Base-by-base conservation (phyloP, 2,797 vertebrate genomes). In the Manis pentadactyla region DNA sequence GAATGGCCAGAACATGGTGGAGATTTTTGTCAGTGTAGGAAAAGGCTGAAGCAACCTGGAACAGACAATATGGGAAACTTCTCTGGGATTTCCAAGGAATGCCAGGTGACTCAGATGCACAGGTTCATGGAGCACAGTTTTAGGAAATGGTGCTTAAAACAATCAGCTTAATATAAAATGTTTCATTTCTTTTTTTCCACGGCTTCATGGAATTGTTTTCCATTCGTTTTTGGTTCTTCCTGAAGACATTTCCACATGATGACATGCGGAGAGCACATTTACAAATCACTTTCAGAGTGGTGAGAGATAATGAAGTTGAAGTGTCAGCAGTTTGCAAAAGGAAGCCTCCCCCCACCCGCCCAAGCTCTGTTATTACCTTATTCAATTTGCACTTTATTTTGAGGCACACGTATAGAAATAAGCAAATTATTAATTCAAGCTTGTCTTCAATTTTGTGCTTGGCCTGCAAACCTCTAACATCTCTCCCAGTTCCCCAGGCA, bases 401-500 rank as follows among this genome's bases (percentile, higher is more conserved):
- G 93, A 96, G 96, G 93, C 77, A 90, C 94, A 90, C 68, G 71
- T 98, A 96, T 71, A 93, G 91, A 97, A 97, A 97, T 97, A 96
- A 98, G 96, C 91, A 97, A 97, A 97, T 98, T 98, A 97, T 96
- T 98, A 97, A 97, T 97, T 97, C 95, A 96, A 94, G 96, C 95
- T 97, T 96, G 61, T 97, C 96, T 97, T 97, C 93, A 97, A 96
- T 98, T 98, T 98, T 97, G 92, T 96, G 97, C 92, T 95, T 97
- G 96, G 93, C 94, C 95, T 97, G 94, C 89, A 97, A 95, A 96
- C 89, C 97, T 95, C 93, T 93, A 55, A 93, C 87, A 77, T 96
- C 94, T 95, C 93, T 93, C 59, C 66, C 7, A 23, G 96, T 88
- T 93, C 91, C 96, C 89, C 93, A 83, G 94, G 95, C 25, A 0